Percentiles rank a stretch among this genome's conserved stretches.
Conservation (phyloP, 2,888 invertebrate species). For the Chorisops tibialis region DNA sequence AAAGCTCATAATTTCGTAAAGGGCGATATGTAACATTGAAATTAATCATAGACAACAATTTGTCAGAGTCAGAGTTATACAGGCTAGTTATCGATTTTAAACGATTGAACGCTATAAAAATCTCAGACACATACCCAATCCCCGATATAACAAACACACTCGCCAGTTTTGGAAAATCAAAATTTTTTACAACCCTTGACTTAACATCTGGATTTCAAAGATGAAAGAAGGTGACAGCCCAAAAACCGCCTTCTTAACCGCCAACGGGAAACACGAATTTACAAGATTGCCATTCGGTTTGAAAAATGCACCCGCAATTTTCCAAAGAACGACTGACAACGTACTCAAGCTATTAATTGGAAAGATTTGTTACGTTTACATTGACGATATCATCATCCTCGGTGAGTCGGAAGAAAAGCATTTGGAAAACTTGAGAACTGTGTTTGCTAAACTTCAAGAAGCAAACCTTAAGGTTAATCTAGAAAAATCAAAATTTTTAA, state of each 20-base stretch:
- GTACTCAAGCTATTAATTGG: constrained; percentile 30
- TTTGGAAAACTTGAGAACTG: too few relatives aligned
- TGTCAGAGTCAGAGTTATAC: too few relatives aligned
- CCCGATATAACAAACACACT: not conserved
- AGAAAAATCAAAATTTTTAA: constrained; percentile 7
- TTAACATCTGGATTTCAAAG: too few relatives aligned
- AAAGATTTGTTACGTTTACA: too few relatives aligned
- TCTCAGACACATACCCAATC: constrained; percentile 27
- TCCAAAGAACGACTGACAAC: constrained; percentile 35
- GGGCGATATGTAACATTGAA: too few relatives aligned
- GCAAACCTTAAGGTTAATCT: constrained; percentile 3
- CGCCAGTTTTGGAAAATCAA: not conserved
- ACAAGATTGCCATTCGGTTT: constrained; percentile 15
- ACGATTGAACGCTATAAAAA: constrained; percentile 34
- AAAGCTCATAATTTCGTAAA: too few relatives aligned
- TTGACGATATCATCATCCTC: too few relatives aligned
- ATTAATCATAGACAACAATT: too few relatives aligned
- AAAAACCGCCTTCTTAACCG: constrained; percentile 35
- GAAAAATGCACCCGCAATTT: constrained; percentile 27
- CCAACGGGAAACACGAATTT: constrained; percentile 28
- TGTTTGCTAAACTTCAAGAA: constrained; percentile 1
- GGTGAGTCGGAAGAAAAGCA: too few relatives aligned
- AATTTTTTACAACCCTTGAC: constrained; percentile 35
- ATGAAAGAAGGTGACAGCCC: constrained; percentile 33
- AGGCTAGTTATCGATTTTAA: constrained; percentile 36